Base-by-base conservation (phyloP, 2,888 invertebrate genomes). In the Uloborus plumipes region DNA sequence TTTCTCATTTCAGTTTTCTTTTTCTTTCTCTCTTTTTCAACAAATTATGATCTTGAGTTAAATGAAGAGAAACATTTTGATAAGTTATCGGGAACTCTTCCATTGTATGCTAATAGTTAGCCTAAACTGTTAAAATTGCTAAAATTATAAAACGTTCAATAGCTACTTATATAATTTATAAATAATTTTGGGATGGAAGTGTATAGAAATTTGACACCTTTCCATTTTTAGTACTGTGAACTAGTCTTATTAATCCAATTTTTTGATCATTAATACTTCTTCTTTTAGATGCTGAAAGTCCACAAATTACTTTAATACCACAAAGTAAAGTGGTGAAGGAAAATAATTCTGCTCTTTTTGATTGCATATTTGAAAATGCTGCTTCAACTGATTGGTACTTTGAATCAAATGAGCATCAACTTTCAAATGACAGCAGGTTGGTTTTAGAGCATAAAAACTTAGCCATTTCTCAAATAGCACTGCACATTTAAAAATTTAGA, bases 361-460 rank as follows among this genome's bases (percentile, higher is more conserved):
- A 93, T 87, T 94, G 93, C 88, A 89, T 90, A 18, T 93, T 92
- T 89, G 90, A 91, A 86, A 90, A 91, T 87, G 92, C 92, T 22
- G 92, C 92, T 84, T 89, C 90, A 6, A 90, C 91, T 3, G 92
- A 92, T 86, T 94, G 93, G 93, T 92, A 91, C 88, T 92, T 91
- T 87, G 86, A 87, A 75, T 91, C 91, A 86, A 91, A 91, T 73
- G 88, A 82, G 31, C 88, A 65, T 87, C 88, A 81, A 15, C 86
- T 90, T 16, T 85, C 87, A 26, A 89, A 89, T 84, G 87, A 85
- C 75, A 86, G 87, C 81, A 88, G 88, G 89, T 88, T 85, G 73
- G 82, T 90, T n/a, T 86, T 91, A 92, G 13, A 6, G 20, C 18
- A 11, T 2, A 92, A 92, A 26, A 20, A 59, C 1, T 20, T 4